phyloP scores from a whole-genome alignment of 2,888 invertebrate species.

The Agriopis marginaria region DNA sequence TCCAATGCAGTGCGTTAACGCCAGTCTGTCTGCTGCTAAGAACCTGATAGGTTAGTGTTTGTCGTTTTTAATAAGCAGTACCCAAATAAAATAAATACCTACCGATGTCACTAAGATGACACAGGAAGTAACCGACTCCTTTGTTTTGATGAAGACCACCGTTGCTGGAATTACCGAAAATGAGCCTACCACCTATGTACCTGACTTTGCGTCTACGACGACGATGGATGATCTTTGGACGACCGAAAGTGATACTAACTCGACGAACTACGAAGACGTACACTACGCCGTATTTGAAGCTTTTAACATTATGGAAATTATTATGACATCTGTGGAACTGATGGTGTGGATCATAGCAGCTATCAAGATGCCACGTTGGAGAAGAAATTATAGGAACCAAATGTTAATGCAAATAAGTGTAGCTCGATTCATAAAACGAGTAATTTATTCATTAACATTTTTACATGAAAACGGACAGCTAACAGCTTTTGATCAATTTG shows the following conservation, averaged over 20 bases:
- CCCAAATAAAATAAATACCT: conserved; percentile 31
- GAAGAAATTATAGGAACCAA: conserved; percentile 78
- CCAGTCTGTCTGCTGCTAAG: conserved; percentile 56
- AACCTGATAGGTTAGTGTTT: conserved; percentile 33
- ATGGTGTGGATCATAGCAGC: conserved; percentile 68
- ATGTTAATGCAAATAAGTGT: conserved; percentile 78
- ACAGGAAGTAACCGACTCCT: conserved; percentile 51
- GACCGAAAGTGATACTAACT: conserved; percentile 32
- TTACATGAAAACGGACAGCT: conserved; percentile 52
- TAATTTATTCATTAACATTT: conserved; percentile 64
- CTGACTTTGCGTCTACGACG: neutral
- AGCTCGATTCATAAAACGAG: conserved; percentile 70
- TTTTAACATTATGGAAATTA: conserved; percentile 71
- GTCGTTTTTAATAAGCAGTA: conserved; percentile 29
- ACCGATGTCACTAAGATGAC: conserved; percentile 61
- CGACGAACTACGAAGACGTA: conserved; percentile 7
- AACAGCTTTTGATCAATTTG: conserved; percentile 37
- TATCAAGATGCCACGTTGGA: conserved; percentile 72
- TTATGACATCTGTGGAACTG: conserved; percentile 74
- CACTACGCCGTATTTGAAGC: conserved; percentile 57
- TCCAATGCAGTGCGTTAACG: conserved; percentile 36
- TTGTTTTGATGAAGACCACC: conserved; percentile 30
- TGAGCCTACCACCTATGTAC: neutral
- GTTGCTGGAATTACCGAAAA: conserved; percentile 12
- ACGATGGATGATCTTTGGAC: conserved; percentile 13